These are phyloP conservation scores for Biston stratarius DNA, from an alignment of 2,888 invertebrate species.

Conservation along the genomic window DNA sequence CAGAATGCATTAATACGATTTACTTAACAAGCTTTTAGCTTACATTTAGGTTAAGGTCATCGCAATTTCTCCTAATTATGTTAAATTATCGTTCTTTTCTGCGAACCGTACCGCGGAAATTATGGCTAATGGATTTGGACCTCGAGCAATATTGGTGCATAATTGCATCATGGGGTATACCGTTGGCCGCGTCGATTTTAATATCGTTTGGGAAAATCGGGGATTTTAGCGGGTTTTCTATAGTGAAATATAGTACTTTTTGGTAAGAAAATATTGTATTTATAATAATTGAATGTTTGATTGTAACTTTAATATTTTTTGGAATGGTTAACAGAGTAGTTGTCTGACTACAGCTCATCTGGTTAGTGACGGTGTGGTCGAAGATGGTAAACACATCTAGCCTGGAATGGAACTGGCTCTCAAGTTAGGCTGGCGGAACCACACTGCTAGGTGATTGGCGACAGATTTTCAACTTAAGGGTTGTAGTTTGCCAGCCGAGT, in stretches of 20 bases:
- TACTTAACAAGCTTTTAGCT: constrained; percentile 31
- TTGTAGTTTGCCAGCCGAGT: no score
- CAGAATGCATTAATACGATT: constrained; percentile 16
- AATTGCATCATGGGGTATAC: constrained; percentile 70
- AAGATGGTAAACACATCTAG: no score
- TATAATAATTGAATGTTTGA: neutral
- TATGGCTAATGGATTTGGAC: constrained; percentile 75
- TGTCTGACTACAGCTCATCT: no score
- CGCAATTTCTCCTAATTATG: constrained; percentile 27
- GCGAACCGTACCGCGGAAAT: constrained; percentile 59
- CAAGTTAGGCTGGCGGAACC: no score
- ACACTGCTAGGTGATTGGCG: no score
- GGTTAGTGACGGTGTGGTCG: no score
- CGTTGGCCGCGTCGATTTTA: constrained; percentile 57
- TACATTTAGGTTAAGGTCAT: constrained; percentile 35
- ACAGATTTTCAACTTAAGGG: no score
- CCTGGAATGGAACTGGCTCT: no score
- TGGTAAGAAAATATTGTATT: neutral
- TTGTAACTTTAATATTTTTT: neutral
- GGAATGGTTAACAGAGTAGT: no score
- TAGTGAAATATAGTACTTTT: neutral
- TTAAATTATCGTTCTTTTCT: constrained; percentile 39
- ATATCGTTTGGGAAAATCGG: constrained; percentile 45
- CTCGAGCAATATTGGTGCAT: constrained; percentile 75
- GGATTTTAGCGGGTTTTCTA: neutral